Evolutionary conservation across 2,888 invertebrate species (phyloP).

Genomic region (Agonopterix heracliana): DNA sequence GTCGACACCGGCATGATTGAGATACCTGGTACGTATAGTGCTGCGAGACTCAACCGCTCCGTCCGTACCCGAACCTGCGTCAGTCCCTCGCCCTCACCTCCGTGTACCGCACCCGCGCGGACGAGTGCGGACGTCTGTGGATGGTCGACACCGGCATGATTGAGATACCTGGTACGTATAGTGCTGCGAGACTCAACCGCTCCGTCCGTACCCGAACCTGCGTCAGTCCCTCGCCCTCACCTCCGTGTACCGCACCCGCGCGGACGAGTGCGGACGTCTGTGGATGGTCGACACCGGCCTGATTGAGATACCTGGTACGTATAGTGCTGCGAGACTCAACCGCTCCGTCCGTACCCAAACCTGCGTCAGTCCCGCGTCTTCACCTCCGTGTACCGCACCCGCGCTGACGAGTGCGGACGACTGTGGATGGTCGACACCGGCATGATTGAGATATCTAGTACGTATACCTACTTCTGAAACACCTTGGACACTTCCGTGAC

Average conservation of each 20-base stretch:
- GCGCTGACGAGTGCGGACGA: conserved; percentile 81
- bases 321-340: conserved; percentile 9
- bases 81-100: conserved; percentile 69
- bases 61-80: conserved; percentile 50
- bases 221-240: conserved; percentile 52
- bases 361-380: conserved; percentile 41
- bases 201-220: conserved; percentile 54
- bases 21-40: conserved; percentile 73
- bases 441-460: conserved; percentile 81
- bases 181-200: conserved; percentile 11
- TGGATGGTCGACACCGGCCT: conserved; percentile 89
- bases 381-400: conserved; percentile 83
- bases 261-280: conserved; percentile 83
- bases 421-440: too few species aligned
- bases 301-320: conserved; percentile 79
- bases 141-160: conserved; percentile 85
- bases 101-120: conserved; percentile 82
- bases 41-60: conserved; percentile 21
- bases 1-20: conserved; percentile 85
- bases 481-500: too few species aligned
- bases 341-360: conserved; percentile 52
- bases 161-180: conserved; percentile 78
- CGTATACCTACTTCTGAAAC: conserved; percentile 20
- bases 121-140: conserved; percentile 85
- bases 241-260: conserved; percentile 82